Percentiles rank a stretch among this genome's conserved stretches.
Conservation (phyloP, 2,888 invertebrate species). For the Zele albiditarsus region DNA sequence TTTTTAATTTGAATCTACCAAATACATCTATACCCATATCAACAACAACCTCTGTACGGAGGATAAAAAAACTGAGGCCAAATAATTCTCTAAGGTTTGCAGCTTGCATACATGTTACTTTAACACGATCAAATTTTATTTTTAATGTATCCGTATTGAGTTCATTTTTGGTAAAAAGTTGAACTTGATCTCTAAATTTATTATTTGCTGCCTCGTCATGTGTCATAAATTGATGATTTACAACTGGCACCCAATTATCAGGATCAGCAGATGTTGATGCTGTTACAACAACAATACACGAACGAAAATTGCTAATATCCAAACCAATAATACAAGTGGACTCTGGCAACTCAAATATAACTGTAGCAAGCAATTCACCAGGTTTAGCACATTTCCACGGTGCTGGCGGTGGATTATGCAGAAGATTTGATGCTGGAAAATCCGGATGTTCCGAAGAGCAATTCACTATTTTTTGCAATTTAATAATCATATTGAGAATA, state of each 20-base stretch:
- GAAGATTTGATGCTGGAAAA: conserved; percentile 65
- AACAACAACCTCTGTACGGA: conserved; percentile 64
- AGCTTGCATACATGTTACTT: conserved; percentile 69
- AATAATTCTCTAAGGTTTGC: conserved; percentile 67
- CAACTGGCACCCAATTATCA: conserved; percentile 66
- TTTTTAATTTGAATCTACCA: conserved; percentile 66
- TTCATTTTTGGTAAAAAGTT: conserved; percentile 67
- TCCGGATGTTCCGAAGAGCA: conserved; percentile 67
- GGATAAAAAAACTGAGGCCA: conserved; percentile 62
- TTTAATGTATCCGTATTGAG: conserved; percentile 62
- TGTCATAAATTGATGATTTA: conserved; percentile 66
- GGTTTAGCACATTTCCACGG: conserved; percentile 68
- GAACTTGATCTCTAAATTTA: conserved; percentile 67
- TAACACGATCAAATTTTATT: conserved; percentile 66
- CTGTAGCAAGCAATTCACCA: conserved; percentile 63
- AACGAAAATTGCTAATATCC: conserved; percentile 68
- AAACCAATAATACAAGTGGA: conserved; percentile 65
- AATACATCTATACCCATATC: conserved; percentile 65
- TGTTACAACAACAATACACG: conserved; percentile 65
- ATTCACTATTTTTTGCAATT: conserved; percentile 63
- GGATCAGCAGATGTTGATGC: conserved; percentile 65
- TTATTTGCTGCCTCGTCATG: conserved; percentile 66
- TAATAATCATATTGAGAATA: conserved; percentile 62
- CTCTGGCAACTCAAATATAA: conserved; percentile 64
- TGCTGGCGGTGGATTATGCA: conserved; percentile 58